Conservation (phyloP, 2,888 invertebrate species). For the Plagodis pulveraria region DNA sequence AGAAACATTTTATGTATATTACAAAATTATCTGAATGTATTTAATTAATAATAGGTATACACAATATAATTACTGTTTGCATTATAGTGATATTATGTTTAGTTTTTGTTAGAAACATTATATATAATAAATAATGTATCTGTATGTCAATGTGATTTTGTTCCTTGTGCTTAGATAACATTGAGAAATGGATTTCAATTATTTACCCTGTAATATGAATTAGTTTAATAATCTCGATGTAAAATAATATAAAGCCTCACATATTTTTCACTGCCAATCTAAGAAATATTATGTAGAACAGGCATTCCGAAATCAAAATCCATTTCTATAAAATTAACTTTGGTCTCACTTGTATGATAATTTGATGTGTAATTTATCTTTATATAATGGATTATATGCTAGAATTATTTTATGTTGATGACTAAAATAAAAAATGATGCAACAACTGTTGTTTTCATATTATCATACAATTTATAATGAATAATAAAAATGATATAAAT, state of each 20-base stretch:
- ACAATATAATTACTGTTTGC: slow-evolving; percentile 66
- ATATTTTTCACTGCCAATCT: slow-evolving; percentile 71
- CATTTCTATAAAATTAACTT: slow-evolving; percentile 69
- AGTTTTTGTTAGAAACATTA: slow-evolving; percentile 60
- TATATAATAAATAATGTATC: slow-evolving; percentile 61
- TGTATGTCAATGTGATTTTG: slow-evolving; percentile 69
- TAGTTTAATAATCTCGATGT: slow-evolving; percentile 38
- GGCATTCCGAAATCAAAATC: slow-evolving; percentile 70
- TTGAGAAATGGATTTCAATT: slow-evolving; percentile 63
- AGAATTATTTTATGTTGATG: slow-evolving; percentile 78
- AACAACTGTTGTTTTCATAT: slow-evolving; percentile 45
- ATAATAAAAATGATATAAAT: neutral
- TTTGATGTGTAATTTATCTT: slow-evolving; percentile 78
- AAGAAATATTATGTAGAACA: slow-evolving; percentile 56
- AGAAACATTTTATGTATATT: slow-evolving; percentile 68
- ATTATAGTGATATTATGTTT: slow-evolving; percentile 76
- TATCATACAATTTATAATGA: slow-evolving; percentile 3
- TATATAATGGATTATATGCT: slow-evolving; percentile 72
- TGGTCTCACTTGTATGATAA: slow-evolving; percentile 82
- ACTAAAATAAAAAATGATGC: slow-evolving; percentile 69
- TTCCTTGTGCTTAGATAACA: slow-evolving; percentile 66
- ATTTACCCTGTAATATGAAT: slow-evolving; percentile 37
- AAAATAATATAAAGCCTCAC: slow-evolving; percentile 26
- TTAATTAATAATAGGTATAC: slow-evolving; percentile 51
- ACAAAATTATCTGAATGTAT: slow-evolving; percentile 60